These are phyloP conservation scores for Pseudobourletiella spinata DNA, from an alignment of 1,140 invertebrate species.

Conservation along the genomic window DNA sequence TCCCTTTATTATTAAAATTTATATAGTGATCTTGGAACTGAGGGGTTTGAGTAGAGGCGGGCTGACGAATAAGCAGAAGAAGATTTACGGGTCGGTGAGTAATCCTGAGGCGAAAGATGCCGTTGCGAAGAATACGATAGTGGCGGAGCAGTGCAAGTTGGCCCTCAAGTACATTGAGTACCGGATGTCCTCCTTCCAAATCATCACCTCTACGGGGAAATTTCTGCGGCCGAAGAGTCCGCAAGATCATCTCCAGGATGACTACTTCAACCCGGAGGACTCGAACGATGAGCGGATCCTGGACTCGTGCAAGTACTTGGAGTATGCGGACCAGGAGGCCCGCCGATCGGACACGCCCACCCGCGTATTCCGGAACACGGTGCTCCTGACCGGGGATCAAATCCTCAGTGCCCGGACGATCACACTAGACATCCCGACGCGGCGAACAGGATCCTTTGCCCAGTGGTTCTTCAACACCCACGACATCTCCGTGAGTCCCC, in stretches of 20 bases:
- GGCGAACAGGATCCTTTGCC: neutral
- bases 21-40: conserved; percentile 21
- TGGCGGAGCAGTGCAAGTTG: neutral
- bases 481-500: neutral
- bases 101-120: conserved; percentile 8
- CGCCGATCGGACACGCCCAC: conserved; percentile 12
- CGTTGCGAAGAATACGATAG: neutral
- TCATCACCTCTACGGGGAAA: conserved; percentile 14
- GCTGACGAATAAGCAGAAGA: conserved; percentile 5
- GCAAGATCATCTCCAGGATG: conserved; percentile 11
- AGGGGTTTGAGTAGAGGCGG: conserved; percentile 24
- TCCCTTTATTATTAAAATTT: neutral
- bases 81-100: neutral
- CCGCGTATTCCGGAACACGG: conserved; percentile 21
- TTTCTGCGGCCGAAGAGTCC: neutral
- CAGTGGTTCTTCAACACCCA: conserved; percentile 12
- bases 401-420: conserved; percentile 3
- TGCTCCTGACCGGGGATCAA: conserved; percentile 18
- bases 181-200: neutral
- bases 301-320: conserved; percentile 17
- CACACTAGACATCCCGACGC: conserved; percentile 11
- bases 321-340: neutral
- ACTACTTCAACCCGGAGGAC: conserved; percentile 10
- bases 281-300: conserved; percentile 30
- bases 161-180: conserved; percentile 15